These are phyloP conservation scores for Urocitellus parryii DNA, from an alignment of 2,113 vertebrate genomes.

Conservation along the genomic window DNA sequence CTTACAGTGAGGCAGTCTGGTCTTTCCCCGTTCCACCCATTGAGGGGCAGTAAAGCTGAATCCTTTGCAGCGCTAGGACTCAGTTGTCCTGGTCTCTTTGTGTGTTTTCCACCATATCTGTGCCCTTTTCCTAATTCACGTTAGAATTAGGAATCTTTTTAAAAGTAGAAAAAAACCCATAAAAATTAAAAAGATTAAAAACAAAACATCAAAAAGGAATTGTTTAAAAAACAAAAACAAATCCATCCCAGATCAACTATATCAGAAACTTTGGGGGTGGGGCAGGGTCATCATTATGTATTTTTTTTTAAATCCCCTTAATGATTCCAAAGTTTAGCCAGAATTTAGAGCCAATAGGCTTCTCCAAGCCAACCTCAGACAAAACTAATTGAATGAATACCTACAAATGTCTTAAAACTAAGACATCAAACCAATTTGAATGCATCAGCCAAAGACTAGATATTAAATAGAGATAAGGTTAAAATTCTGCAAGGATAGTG, in stretches of 20 bases:
- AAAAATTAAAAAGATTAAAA: not conserved
- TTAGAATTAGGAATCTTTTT: not conserved
- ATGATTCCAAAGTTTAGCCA: not conserved
- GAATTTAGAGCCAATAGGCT: not conserved
- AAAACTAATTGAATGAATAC: not conserved
- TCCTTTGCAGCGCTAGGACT: too few relatives aligned
- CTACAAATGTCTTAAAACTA: conserved; percentile 2
- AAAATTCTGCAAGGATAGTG: not conserved
- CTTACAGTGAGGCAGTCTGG: not conserved
- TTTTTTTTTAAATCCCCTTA: not conserved
- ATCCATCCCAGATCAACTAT: not conserved
- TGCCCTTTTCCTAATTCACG: not conserved
- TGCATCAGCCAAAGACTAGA: not conserved
- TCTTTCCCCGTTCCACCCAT: not conserved
- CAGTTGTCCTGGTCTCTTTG: not conserved
- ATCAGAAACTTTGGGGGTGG: not conserved
- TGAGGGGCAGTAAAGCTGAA: not conserved
- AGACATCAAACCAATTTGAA: not conserved
- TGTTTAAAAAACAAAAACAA: not conserved
- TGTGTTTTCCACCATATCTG: not conserved
- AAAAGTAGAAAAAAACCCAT: not conserved
- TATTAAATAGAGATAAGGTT: not conserved
- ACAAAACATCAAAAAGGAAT: not conserved
- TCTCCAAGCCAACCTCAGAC: not conserved
- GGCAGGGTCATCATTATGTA: not conserved